phyloP scores from a whole-genome alignment of 2,113 vertebrate genomes.

The Prunella himalayana region DNA sequence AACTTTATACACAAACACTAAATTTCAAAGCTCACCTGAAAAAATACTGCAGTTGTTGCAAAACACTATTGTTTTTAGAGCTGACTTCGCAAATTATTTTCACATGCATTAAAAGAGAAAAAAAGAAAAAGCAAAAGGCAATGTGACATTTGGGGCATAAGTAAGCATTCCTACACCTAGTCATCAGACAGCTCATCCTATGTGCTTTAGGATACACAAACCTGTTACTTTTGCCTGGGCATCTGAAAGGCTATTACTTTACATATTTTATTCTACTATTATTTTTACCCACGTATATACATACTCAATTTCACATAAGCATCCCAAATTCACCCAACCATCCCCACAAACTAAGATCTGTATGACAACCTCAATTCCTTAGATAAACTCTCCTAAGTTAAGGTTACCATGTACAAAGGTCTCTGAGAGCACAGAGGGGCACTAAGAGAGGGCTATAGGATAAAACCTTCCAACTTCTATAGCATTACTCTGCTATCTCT shows the following conservation, averaged over 20 bases:
- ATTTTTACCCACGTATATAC: neutral
- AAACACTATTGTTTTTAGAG: neutral
- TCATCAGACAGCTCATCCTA: neutral
- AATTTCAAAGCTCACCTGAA: neutral
- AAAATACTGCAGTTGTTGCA: neutral
- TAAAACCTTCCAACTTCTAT: neutral
- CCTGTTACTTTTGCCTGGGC: neutral
- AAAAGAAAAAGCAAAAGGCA: neutral
- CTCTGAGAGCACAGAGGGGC: neutral
- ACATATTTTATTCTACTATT: neutral
- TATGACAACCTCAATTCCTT: neutral
- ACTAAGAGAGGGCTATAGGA: neutral
- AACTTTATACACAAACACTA: neutral
- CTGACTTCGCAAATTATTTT: neutral
- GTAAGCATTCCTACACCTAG: neutral
- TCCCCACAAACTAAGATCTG: neutral
- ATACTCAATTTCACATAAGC: neutral
- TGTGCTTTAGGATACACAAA: neutral
- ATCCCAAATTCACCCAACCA: neutral
- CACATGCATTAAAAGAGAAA: neutral
- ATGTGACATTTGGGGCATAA: neutral
- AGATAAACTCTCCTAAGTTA: neutral
- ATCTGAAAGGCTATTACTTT: neutral
- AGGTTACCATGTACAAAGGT: neutral
- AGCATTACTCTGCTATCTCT: neutral